phyloP scores from a whole-genome alignment of 2,797 vertebrate species.

The Sorex maritimensis region DNA sequence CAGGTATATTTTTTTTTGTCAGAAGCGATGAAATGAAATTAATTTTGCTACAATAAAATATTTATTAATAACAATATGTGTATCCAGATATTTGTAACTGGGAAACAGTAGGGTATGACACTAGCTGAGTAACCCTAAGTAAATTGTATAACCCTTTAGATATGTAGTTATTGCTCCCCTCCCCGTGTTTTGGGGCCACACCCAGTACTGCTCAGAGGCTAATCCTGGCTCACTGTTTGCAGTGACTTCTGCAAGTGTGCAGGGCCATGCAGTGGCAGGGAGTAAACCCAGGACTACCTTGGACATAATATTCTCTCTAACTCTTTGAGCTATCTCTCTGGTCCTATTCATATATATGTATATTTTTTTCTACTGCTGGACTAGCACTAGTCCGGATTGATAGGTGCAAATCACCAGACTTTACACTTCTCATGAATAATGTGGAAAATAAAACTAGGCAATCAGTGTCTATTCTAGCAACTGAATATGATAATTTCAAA shows the following conservation, averaged over 20 bases:
- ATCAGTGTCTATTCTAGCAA: not conserved
- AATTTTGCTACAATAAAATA: constrained; percentile 47
- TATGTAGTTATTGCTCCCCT: too few species aligned
- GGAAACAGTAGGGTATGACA: not conserved
- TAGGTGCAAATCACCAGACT: not conserved
- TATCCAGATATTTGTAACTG: constrained; percentile 8
- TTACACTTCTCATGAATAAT: constrained; percentile 39
- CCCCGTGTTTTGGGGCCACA: too few species aligned
- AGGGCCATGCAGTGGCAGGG: too few species aligned
- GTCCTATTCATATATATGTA: too few species aligned
- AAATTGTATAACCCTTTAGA: not conserved
- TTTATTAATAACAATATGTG: constrained; percentile 3
- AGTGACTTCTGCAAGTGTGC: too few species aligned
- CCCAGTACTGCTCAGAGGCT: too few species aligned
- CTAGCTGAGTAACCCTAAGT: not conserved
- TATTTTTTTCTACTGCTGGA: too few species aligned
- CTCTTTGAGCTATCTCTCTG: too few species aligned
- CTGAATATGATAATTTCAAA: constrained; percentile 12
- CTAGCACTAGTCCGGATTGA: too few species aligned
- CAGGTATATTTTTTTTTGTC: constrained; percentile 1
- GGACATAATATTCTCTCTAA: too few species aligned
- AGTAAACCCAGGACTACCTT: too few species aligned
- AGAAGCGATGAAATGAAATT: constrained; percentile 33
- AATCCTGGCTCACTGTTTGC: too few species aligned
- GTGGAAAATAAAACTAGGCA: not conserved